Evolutionary conservation across 2,113 vertebrate species (phyloP).

Genomic region (Salvelinus sp.): DNA sequence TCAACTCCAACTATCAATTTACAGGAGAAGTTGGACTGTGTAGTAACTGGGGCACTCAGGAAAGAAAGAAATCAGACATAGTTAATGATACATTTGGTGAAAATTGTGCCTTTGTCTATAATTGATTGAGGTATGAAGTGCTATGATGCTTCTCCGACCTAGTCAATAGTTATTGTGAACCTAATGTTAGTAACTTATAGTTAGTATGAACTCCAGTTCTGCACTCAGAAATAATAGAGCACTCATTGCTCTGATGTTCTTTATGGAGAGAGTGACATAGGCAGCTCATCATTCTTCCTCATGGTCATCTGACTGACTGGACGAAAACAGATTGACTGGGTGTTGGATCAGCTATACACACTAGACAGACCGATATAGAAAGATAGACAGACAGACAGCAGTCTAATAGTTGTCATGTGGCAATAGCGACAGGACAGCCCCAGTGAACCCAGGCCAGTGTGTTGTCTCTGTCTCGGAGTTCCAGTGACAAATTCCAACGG

Average conservation of each 20-base stretch:
- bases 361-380: not conserved
- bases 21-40: not conserved
- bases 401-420: constrained; percentile 63
- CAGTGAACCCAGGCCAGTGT: constrained; percentile 51
- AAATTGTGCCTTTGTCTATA: not conserved
- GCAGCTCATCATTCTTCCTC: constrained; percentile 40
- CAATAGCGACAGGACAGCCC: constrained; percentile 28
- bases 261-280: constrained; percentile 26
- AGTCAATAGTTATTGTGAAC: not conserved
- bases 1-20: not conserved
- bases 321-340: constrained; percentile 36
- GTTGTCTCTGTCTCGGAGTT: constrained; percentile 47
- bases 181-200: not conserved
- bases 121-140: not conserved
- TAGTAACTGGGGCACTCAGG: not conserved
- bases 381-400: constrained; percentile 16
- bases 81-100: not conserved
- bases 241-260: not conserved
- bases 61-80: not conserved
- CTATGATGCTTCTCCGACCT: not conserved
- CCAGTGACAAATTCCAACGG: constrained; percentile 65
- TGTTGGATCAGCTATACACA: not conserved
- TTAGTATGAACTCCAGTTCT: not conserved
- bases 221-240: not conserved
- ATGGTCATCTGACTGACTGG: constrained; percentile 36